Conservation (phyloP, 2,797 vertebrate species). For the Phoebastria nigripes region DNA sequence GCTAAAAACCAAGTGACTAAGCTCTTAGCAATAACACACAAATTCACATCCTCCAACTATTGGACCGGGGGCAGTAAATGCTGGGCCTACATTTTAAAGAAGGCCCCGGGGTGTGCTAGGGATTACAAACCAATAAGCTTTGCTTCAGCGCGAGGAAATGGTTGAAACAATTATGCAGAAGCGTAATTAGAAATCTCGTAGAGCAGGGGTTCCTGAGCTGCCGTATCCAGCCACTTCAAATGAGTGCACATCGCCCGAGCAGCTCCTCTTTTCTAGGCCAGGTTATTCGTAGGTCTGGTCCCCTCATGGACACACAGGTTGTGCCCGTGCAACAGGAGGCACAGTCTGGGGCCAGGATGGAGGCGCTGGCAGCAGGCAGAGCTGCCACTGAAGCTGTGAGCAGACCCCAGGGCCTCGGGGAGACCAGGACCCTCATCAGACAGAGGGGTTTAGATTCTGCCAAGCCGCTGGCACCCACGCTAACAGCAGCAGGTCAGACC, state of each 20-base stretch:
- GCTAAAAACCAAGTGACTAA: not conserved
- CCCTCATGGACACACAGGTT: not conserved
- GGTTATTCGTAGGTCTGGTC: not conserved
- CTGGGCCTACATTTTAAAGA: conserved; percentile 54
- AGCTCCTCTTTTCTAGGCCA: not conserved
- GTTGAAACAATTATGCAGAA: conserved; percentile 42
- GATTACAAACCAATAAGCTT: conserved; percentile 57
- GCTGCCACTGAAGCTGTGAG: not conserved
- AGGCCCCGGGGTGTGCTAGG: conserved; percentile 53
- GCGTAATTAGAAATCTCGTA: conserved; percentile 27
- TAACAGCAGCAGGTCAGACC: too few species aligned
- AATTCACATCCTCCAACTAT: conserved; percentile 20
- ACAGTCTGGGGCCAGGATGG: not conserved
- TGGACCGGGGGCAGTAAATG: conserved; percentile 47
- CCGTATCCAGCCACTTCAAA: not conserved
- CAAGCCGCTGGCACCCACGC: not conserved
- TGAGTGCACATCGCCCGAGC: fast-evolving
- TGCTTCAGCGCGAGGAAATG: not conserved
- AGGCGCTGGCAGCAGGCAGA: not conserved
- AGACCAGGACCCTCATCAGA: not conserved
- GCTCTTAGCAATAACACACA: conserved; percentile 29
- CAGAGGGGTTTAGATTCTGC: not conserved
- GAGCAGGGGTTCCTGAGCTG: conserved; percentile 37
- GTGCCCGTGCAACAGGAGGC: not conserved
- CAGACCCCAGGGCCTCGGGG: not conserved